Conservation (phyloP, 1,140 invertebrate genomes). For the Solen grandis region DNA sequence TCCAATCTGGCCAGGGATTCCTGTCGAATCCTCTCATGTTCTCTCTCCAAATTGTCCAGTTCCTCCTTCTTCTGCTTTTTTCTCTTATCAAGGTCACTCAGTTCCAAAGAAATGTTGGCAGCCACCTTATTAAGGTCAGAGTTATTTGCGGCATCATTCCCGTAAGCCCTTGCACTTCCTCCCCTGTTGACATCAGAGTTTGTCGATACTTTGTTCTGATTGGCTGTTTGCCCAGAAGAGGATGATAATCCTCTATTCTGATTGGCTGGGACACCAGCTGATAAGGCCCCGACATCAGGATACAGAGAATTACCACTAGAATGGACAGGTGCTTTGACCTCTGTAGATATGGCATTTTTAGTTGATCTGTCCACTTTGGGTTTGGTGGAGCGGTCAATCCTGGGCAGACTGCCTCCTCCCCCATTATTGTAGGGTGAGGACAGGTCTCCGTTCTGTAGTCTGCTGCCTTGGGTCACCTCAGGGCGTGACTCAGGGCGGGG, state of each 20-base stretch:
- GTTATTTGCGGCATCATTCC: constrained; percentile 6
- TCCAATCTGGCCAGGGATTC: constrained; percentile 81
- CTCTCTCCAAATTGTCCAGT: constrained; percentile 81
- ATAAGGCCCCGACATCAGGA: constrained; percentile 34
- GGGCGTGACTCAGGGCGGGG: no score
- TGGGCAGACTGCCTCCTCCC: constrained; percentile 57
- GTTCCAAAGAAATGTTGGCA: constrained; percentile 3
- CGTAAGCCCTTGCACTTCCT: neutral
- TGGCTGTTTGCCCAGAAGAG: no score
- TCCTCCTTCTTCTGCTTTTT: constrained; percentile 83
- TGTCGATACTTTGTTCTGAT: no score
- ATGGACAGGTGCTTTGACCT: neutral
- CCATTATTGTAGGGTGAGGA: no score
- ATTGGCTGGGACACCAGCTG: constrained; percentile 3
- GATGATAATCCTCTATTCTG: constrained; percentile 9
- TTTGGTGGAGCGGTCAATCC: constrained; percentile 70
- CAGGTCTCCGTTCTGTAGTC: no score
- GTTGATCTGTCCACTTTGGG: constrained; percentile 59
- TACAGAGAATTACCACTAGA: constrained; percentile 17
- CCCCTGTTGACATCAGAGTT: constrained; percentile 8
- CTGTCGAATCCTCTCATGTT: constrained; percentile 82
- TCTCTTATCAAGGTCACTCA: constrained; percentile 81
- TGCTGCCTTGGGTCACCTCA: no score
- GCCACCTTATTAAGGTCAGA: constrained; percentile 12
- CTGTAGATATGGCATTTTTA: constrained; percentile 10